phyloP scores from a whole-genome alignment of 1,140 invertebrate species.

The Geopemphigus sp. region DNA sequence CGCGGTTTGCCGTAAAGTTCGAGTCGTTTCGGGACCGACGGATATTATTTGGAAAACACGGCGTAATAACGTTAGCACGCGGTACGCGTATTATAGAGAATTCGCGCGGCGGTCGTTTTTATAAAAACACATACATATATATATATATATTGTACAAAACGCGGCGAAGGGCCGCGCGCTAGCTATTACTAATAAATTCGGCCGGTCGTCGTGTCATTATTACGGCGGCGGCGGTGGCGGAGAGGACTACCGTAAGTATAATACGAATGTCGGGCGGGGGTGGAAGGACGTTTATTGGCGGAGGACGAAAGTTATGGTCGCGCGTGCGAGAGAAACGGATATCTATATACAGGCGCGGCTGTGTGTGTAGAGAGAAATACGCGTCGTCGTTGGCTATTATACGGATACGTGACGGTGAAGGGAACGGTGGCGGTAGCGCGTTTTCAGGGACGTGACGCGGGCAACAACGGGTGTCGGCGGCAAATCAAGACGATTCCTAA shows the following conservation, averaged over 20 bases:
- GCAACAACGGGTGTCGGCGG: slow-evolving; percentile 35
- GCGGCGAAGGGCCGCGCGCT: background rate
- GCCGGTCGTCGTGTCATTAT: no score
- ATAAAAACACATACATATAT: no score
- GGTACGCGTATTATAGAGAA: no score
- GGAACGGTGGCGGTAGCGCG: background rate
- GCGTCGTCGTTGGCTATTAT: slow-evolving; percentile 17
- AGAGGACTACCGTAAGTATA: background rate
- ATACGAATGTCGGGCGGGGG: background rate
- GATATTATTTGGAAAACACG: no score
- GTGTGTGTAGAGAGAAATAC: background rate
- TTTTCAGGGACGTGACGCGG: slow-evolving; percentile 42
- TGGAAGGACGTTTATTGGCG: slow-evolving; percentile 19
- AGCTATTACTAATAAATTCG: slow-evolving; percentile 5
- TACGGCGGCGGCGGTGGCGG: background rate
- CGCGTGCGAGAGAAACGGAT: background rate
- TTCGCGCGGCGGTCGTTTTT: no score
- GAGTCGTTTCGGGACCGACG: no score
- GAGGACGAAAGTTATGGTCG: slow-evolving; percentile 22
- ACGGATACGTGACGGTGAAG: no score
- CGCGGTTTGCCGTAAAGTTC: no score
- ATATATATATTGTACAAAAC: slow-evolving; percentile 1
- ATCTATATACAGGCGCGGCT: no score
- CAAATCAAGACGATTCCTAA: slow-evolving; percentile 49
- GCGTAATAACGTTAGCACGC: no score